Percentiles rank a stretch among this genome's conserved stretches.
phyloP scores from a whole-genome alignment of 2,888 invertebrate genomes.

The Smittia sp. region DNA sequence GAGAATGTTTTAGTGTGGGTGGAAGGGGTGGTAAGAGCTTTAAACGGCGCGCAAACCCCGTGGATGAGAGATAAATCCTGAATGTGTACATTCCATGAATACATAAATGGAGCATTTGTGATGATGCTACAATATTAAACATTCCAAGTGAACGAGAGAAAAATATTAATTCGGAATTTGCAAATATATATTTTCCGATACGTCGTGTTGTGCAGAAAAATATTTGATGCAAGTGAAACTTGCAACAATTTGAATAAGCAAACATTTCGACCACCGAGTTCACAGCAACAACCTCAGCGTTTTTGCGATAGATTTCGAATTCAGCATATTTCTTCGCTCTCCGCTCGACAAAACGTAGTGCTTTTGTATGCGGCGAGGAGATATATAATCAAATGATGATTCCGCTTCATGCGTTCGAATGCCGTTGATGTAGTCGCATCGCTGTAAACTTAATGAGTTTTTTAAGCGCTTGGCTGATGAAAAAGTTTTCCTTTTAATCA shows the following conservation, averaged over 20 bases:
- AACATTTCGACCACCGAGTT: not conserved
- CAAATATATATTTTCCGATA: constrained; percentile 21
- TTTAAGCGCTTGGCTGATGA: not conserved
- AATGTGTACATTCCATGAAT: constrained; percentile 4
- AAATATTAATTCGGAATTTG: constrained; percentile 9
- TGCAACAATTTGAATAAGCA: constrained; percentile 15
- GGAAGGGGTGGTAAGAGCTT: not conserved
- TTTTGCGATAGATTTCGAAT: not conserved
- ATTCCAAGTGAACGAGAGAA: not conserved
- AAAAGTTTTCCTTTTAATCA: not conserved
- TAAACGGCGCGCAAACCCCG: not conserved
- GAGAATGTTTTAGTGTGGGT: no score
- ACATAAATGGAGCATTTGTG: constrained; percentile 1
- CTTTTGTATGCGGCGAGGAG: not conserved
- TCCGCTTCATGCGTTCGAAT: not conserved
- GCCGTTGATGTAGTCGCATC: not conserved
- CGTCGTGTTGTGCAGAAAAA: not conserved
- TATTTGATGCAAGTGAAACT: not conserved
- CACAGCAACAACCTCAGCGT: not conserved
- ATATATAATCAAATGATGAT: not conserved
- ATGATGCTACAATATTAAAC: constrained; percentile 1
- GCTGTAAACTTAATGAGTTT: constrained; percentile 7
- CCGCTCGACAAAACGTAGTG: not conserved
- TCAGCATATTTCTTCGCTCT: constrained; percentile 9
- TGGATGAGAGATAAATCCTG: not conserved